Evolutionary conservation across 2,113 vertebrate species (phyloP).

Genomic region (Amazona guildingii): DNA sequence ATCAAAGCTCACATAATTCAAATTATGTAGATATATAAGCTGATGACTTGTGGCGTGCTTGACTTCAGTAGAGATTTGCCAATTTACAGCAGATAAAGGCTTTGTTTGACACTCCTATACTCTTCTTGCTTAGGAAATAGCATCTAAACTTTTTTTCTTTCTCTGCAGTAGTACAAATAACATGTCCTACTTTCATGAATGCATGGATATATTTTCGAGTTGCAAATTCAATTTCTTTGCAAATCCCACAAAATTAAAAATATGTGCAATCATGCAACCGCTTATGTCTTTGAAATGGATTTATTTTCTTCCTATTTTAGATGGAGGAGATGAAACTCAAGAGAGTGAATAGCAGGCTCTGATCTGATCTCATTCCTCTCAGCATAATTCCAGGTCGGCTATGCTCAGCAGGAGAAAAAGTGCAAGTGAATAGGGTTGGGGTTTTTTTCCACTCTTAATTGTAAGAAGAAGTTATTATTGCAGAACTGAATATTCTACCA

Average conservation of each 20-base stretch:
- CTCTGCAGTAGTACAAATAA: neutral
- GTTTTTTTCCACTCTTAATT: neutral
- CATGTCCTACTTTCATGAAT: neutral
- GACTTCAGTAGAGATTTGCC: neutral
- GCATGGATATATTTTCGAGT: neutral
- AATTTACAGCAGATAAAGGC: neutral
- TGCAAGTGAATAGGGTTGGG: neutral
- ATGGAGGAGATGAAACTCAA: neutral
- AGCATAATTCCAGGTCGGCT: neutral
- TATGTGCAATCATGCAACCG: neutral
- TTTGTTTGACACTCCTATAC: neutral
- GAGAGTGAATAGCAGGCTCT: neutral
- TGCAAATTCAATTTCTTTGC: neutral
- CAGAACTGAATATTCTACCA: neutral
- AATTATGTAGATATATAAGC: neutral
- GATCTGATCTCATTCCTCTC: neutral
- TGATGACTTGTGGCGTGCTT: neutral
- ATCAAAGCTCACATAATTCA: neutral
- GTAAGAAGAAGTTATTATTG: neutral
- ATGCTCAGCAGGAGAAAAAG: neutral
- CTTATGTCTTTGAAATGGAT: neutral
- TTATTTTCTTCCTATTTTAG: neutral
- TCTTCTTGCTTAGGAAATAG: neutral
- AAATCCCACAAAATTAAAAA: slow-evolving; percentile 39
- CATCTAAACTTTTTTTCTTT: neutral